phyloP scores from a whole-genome alignment of 2,797 vertebrate species.

The Hemibagrus guttatus region DNA sequence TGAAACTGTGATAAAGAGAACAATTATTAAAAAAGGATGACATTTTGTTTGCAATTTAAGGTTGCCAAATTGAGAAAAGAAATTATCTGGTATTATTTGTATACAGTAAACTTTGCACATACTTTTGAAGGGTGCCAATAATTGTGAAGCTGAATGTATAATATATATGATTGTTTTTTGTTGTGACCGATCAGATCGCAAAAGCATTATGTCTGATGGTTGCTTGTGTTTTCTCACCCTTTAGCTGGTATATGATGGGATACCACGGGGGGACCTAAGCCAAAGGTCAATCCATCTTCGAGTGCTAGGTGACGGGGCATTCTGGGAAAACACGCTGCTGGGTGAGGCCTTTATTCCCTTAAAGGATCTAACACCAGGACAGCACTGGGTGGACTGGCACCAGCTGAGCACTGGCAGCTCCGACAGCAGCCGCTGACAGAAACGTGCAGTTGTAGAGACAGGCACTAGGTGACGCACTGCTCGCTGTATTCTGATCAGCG shows the following conservation, averaged over 20 bases:
- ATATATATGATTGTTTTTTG: not conserved
- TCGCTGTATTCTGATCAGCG: not conserved
- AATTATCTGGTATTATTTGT: not conserved
- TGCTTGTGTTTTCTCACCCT: not conserved
- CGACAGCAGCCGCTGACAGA: constrained; percentile 69
- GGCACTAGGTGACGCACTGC: constrained; percentile 2
- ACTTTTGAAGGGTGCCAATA: not conserved
- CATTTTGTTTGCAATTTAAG: not conserved
- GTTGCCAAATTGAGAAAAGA: not conserved
- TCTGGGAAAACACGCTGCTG: constrained; percentile 94
- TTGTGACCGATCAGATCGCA: not conserved
- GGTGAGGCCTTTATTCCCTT: constrained; percentile 89
- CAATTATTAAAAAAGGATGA: not conserved
- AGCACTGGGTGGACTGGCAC: constrained; percentile 93
- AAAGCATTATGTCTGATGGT: constrained; percentile 12
- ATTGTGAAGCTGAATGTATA: not conserved
- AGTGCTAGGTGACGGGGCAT: constrained; percentile 89
- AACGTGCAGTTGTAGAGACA: not conserved
- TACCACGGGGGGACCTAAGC: constrained; percentile 89
- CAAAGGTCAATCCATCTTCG: constrained; percentile 91
- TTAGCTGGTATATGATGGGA: constrained; percentile 91
- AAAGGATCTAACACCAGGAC: constrained; percentile 82
- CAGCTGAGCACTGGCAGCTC: constrained; percentile 78
- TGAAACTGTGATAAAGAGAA: not conserved
- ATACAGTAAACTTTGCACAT: not conserved